Base-by-base conservation (phyloP, 2,797 vertebrate genomes). In the Cetoscarus ocellatus region DNA sequence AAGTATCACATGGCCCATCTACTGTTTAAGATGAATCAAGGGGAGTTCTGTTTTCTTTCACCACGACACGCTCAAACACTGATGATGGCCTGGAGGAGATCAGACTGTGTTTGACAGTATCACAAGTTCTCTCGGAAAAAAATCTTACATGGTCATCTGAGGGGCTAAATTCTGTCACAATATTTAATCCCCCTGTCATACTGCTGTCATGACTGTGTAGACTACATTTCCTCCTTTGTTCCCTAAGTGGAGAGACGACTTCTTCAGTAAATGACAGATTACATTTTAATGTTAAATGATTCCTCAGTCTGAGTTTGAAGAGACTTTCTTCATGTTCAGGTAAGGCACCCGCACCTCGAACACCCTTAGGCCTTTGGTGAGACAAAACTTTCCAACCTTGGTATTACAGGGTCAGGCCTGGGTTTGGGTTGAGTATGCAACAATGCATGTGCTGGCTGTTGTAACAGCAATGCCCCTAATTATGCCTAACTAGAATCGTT, bases 41-140 rank as follows among this genome's bases (percentile, higher is more conserved):
- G 40, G 55, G 14, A 77, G 55, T 53, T 66, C 36, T 65, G 3
- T 12, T 17, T 14, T 13, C 17, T 14, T 18, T 50, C 17, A 13
- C 55, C 3, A 59, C 49, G 18, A 17, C 36, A 71, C 45, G 45
- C 44, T 51, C 49, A 13, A 51, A 3, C 0, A 17, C 35, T 43
- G 38, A 34, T 34, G 12, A 36, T 10, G 5, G 67, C 83, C 79
- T 17, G 27, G 10, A 70, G 83, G 85, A 43, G 67, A 36, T n/a
- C 38, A 51, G 6, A 8, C 36, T 3, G 8, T 38, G 63, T 75
- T 82, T 74, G 35, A 80, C 14, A 40, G 58, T 39, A 67, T 89
- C 87, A 89, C 86, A 88, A 85, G 86, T 77, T 89, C 71, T 80
- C 35, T 27, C 36, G 17, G 27, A 42, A 67, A 66, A 63, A 59